Evolutionary conservation across 1,140 invertebrate genomes (phyloP), one percentile per base, ranked within the genome.

Genomic region (Psix sp.): DNA sequence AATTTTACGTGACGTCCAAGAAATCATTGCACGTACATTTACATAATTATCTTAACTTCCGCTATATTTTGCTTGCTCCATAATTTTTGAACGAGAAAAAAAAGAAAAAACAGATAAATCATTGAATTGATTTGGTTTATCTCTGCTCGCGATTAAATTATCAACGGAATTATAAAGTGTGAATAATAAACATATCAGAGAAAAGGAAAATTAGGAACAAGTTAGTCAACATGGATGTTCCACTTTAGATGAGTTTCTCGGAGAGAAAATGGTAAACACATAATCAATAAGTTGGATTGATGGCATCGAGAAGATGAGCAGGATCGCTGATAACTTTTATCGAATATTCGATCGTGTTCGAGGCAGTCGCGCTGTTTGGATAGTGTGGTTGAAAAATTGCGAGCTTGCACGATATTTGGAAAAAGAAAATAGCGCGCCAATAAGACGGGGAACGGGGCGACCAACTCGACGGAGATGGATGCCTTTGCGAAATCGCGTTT

Each of bases 361-460:
- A n/a, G n/a, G n/a, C n/a, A n/a, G n/a, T n/a, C n/a, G n/a, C n/a
- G n/a, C n/a, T n/a, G n/a, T n/a, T 35, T n/a, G 43, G 24, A 59
- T 20, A 52, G 31, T 70, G 48, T 39, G n/a, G 21, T 42, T 21
- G 56, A 60, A 70, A 59, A 60, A 60, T 60, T 38, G 39, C 13
- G 39, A 49, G 39, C 52, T 70, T 31, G 54, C 21, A 18, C 46
- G 65, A 70, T 46, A 60, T 20, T 54, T 15, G n/a, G 17, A 0
- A n/a, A 16, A 70, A 54, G 54, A 60, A 70, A 70, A 52, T 70
- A 60, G 40, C 51, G 35, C 35, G 21, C 29, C 51, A 56, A 56
- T 48, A 52, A 66, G 43, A 46, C 18, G 33, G 35, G 36, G 3
- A 35, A 35, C n/a, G n/a, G n/a, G n/a, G n/a, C 35, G 15, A 20